Percentiles rank a stretch among this genome's conserved stretches.
Conservation (phyloP, 2,113 vertebrate genomes). For the Notothenia coriiceps region DNA sequence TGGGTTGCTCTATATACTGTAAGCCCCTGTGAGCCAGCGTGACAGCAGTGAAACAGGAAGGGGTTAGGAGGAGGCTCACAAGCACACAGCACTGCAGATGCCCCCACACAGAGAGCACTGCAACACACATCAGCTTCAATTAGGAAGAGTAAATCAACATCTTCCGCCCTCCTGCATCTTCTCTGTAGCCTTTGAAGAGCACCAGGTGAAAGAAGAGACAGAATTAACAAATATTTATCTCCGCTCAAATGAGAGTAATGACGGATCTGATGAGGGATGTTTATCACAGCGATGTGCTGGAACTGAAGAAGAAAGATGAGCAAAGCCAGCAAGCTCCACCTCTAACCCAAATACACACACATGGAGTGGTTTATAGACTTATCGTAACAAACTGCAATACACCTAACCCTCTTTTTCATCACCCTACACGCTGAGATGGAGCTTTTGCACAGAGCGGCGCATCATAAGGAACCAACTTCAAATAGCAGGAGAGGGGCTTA, state of each 20-base stretch:
- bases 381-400: slow-evolving; percentile 22
- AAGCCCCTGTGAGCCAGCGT: slow-evolving; percentile 61
- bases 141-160: slow-evolving; percentile 40
- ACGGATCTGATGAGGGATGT: slow-evolving; percentile 48
- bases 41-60: slow-evolving; percentile 61
- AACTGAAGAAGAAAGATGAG: slow-evolving; percentile 53
- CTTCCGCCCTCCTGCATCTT: slow-evolving; percentile 25
- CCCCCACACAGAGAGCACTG: slow-evolving; percentile 10
- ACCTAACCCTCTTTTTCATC: slow-evolving; percentile 11
- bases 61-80: slow-evolving; percentile 41
- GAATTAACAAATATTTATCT: slow-evolving; percentile 52
- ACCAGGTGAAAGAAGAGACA: slow-evolving; percentile 62
- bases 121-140: slow-evolving; percentile 55
- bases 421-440: neutral
- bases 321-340: slow-evolving; percentile 54
- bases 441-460: slow-evolving; percentile 37
- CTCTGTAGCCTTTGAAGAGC: slow-evolving; percentile 55
- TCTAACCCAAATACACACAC: slow-evolving; percentile 53
- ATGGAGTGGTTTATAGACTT: slow-evolving; percentile 8
- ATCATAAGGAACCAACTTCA: slow-evolving; percentile 52
- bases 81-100: slow-evolving; percentile 21
- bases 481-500: slow-evolving; percentile 80
- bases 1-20: slow-evolving; percentile 22
- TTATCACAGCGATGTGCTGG: slow-evolving; percentile 27
- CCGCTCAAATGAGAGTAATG: slow-evolving; percentile 48